These are phyloP conservation scores for Metalampra italica DNA, from an alignment of 2,888 invertebrate genomes.

Conservation along the genomic window DNA sequence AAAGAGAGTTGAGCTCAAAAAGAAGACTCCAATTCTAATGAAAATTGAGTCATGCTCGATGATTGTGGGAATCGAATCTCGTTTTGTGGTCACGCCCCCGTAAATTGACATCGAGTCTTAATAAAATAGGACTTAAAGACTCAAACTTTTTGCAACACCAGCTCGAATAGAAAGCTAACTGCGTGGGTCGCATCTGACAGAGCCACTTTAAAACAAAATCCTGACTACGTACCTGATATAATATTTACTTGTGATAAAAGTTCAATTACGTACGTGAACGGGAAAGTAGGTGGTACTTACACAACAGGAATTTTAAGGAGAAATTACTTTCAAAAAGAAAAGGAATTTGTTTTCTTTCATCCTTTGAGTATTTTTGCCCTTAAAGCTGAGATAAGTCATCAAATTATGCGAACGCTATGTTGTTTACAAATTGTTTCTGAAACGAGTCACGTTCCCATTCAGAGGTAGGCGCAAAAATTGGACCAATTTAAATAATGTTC, in stretches of 20 bases:
- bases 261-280: not conserved
- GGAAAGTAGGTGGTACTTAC: constrained; percentile 3
- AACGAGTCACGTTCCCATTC: constrained; percentile 50
- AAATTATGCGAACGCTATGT: constrained; percentile 53
- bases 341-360: constrained; percentile 34
- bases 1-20: too few relatives aligned
- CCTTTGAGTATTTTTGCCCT: constrained; percentile 38
- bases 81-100: too few relatives aligned
- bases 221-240: not conserved
- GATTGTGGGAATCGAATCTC: too few relatives aligned
- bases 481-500: constrained; percentile 46
- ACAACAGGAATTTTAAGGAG: constrained; percentile 6
- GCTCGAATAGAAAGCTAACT: too few relatives aligned
- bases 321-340: constrained; percentile 15
- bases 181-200: too few relatives aligned
- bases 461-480: constrained; percentile 45
- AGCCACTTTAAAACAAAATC: too few relatives aligned
- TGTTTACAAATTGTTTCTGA: constrained; percentile 56
- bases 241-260: not conserved
- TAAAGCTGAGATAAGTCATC: constrained; percentile 53
- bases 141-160: too few relatives aligned
- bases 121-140: too few relatives aligned
- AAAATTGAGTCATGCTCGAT: too few relatives aligned
- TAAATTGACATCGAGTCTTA: too few relatives aligned
- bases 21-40: too few relatives aligned